phyloP scores from a whole-genome alignment of 2,113 vertebrate species.

The Phaethon lepturus region DNA sequence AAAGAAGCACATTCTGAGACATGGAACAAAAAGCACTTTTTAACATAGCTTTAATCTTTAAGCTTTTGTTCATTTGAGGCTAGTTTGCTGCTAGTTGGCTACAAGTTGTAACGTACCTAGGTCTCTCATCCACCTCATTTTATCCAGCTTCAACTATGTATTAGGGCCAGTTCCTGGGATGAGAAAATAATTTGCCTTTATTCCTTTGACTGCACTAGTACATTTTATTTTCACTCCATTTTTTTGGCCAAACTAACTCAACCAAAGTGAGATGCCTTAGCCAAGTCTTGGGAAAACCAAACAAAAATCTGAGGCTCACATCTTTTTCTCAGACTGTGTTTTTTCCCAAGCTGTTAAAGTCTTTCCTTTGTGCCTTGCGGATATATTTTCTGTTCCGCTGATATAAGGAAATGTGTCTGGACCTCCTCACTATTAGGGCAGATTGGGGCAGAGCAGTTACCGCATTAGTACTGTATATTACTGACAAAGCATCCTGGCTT shows the following conservation, averaged over 20 bases:
- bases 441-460: not conserved
- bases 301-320: not conserved
- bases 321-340: not conserved
- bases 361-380: not conserved
- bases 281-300: not conserved
- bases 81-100: not conserved
- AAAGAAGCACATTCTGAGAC: not conserved
- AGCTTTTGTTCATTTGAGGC: not conserved
- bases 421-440: not conserved
- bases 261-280: not conserved
- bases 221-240: not conserved
- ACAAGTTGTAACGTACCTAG: not conserved
- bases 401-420: not conserved
- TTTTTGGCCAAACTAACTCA: not conserved
- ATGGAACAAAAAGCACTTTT: not conserved
- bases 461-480: fast-evolving
- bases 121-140: not conserved
- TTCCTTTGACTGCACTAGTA: not conserved
- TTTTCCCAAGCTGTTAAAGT: not conserved
- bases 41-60: not conserved
- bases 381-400: not conserved
- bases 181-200: not conserved
- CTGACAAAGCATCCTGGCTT: not conserved
- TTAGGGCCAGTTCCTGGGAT: not conserved
- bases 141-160: not conserved